phyloP scores from a whole-genome alignment of 2,888 invertebrate species.

The Coenonympha arcania region DNA sequence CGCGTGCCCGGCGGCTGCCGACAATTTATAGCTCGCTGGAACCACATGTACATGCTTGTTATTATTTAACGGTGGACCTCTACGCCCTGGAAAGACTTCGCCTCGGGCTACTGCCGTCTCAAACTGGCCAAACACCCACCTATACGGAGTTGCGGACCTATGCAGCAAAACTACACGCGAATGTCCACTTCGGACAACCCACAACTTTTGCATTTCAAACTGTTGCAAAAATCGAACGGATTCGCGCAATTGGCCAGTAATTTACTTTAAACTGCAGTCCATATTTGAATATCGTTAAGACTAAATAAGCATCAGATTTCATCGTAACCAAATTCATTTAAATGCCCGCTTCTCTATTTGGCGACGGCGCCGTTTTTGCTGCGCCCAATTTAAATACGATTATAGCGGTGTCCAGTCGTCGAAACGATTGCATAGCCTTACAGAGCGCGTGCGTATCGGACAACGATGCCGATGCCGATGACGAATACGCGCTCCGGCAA shows the following conservation, averaged over 20 bases:
- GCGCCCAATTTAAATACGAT: constrained; percentile 54
- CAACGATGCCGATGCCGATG: constrained; percentile 46
- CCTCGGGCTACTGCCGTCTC: constrained; percentile 58
- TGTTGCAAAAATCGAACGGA: constrained; percentile 26
- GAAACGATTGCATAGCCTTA: constrained; percentile 44
- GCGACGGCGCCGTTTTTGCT: constrained; percentile 43
- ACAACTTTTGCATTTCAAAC: constrained; percentile 16
- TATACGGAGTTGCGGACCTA: too few relatives aligned
- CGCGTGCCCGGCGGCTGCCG: constrained; percentile 66
- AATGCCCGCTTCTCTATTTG: constrained; percentile 46
- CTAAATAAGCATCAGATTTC: constrained; percentile 42
- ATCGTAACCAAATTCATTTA: constrained; percentile 51
- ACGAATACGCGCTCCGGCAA: constrained; percentile 41
- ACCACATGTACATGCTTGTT: constrained; percentile 53
- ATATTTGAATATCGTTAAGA: constrained; percentile 25
- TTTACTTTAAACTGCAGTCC: constrained; percentile 19
- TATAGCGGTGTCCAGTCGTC: constrained; percentile 55
- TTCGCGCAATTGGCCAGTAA: constrained; percentile 24
- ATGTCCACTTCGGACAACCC: background rate
- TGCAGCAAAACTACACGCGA: background rate
- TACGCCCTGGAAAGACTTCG: constrained; percentile 45
- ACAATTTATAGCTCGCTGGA: constrained; percentile 68
- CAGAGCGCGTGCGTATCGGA: constrained; percentile 49
- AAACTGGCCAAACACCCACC: constrained; percentile 40
- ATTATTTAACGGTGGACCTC: constrained; percentile 62